Evolutionary conservation across 2,797 vertebrate species (phyloP), one percentile per base, ranked within the genome.

Genomic region (Heliangelus exortis): DNA sequence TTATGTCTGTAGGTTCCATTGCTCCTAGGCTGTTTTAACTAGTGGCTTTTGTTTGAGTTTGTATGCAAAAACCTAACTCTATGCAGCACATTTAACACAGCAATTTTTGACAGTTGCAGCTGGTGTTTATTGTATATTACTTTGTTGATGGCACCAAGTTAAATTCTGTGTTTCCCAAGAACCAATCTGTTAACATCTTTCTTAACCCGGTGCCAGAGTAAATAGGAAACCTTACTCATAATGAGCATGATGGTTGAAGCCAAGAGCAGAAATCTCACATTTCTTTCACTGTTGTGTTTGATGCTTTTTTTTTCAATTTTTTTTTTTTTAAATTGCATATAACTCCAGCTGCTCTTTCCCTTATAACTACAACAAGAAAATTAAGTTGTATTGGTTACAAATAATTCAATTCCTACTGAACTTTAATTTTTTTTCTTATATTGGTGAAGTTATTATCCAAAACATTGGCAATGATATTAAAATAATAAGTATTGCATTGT

Each of bases 71-170:
- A 57, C 34, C 33, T 41, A 62, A 31, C 67, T 89, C 53, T 63
- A 36, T 84, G 18, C 7, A 31, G 41, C 45, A 15, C 72, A 50
- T 95, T 90, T 89, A 75, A 74, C 48, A 5, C 28, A 43, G 47
- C 33, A 41, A 71, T 92, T 93, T 61, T 74, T 92, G 88, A 87
- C 78, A 91, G 75, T 61, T 92, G 86, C 92, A 95, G 90, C 89
- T 93, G 89, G 61, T 96, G 87, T 91, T 96, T 93, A 85, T 79
- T 89, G 78, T 92, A 71, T 87, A 83, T 85, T 93, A 85, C 89
- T 94, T 95, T 94, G 75, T 87, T 90, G 68, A 68, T 57, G 68
- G 28, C 66, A 89, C 47, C 53, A 68, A 92, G 57, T 87, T 83
- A 89, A 83, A 93, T 87, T 87, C 45, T 73, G 25, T 91, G 65